Base-by-base conservation (phyloP, 2,113 vertebrate species). In the Glaucidium brasilianum region DNA sequence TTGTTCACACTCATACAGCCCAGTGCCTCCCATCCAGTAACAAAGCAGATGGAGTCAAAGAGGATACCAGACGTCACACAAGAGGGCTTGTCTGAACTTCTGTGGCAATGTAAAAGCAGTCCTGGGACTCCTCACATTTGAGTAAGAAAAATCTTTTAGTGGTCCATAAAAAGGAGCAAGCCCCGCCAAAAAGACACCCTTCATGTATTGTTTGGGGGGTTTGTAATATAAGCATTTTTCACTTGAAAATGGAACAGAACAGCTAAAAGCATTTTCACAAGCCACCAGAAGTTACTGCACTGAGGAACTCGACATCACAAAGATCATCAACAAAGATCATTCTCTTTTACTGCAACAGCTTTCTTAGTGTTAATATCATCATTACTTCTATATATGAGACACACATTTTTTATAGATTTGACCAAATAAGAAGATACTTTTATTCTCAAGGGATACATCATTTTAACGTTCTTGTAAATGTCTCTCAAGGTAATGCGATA, bases 161-260 rank as follows among this genome's bases (percentile, higher is more conserved):
- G 60, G 19, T 26, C 7, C 19, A 34, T 35, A 21, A 64, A 73
- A 87, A 88, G 52, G 3, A 66, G 26, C 1, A 47, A 83, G 3
- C 6, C 11, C 6, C 0, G 1, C 0, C 1, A 8, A n/a, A 35
- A 47, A 3, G 2, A 1, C 5, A 29, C 3, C 4, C 4, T 67
- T 53, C 27, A 12, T 5, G 2, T 45, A 39, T 26, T 3, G 4
- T 2, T 93, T 63, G 29, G 20, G 1, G 8, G 0, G 52, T 82
- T 71, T 66, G 35, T 9, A 29, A 56, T 29, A 10, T 5, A 74
- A 45, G 5, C 30, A 34, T 9, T 22, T 85, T 53, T 67, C 20
- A 26, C 8, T 58, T 66, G 15, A 43, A 72, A 62, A 34, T 39
- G 5, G 13, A 83, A 63, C 4, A 9, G 19, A 74, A 62, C 5